Evolutionary conservation across 1,140 invertebrate species (phyloP), one percentile per base, ranked within the genome.

Genomic region (Lanistes nyassanus): DNA sequence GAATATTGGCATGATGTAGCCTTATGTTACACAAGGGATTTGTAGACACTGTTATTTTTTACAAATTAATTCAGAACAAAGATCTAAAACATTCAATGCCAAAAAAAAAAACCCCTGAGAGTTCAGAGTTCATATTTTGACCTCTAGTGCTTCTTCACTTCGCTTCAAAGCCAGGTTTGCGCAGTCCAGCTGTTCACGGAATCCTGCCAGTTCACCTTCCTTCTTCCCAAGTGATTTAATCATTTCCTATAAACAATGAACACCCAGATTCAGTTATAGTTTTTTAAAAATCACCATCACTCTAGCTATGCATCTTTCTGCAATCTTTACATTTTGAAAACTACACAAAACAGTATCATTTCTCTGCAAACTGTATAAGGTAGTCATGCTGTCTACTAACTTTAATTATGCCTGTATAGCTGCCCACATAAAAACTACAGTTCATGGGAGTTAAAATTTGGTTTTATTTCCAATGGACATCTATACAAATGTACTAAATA

Each of bases 131-230:
- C n/a, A 69, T 42, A 23, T 68, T 36, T 66, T 66, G 70, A 86
- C 87, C 85, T 87, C 83, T 31, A 87, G 77, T 58, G 85, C 82
- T 42, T 81, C 82, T 76, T 87, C 85, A 74, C 85, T 88, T 31
- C 84, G 79, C 9, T 75, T 75, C 6, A 88, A 69, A 23, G 83
- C 85, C 34, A 81, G 76, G 71, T 86, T 80, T 11, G 84, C 82
- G 62, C 82, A 83, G 6, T 74, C 65, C 34, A 87, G 76, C 39
- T 86, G 77, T 19, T 88, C 84, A 26, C 79, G 80, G 71, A 88
- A 86, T 16, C 81, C 79, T 29, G 80, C 81, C 39, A 87, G 66
- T 67, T 88, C 86, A 39, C 83, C 86, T 26, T 88, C 86, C 56
- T 82, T 86, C 70, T 84, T 83, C 11, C 81, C 83, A 13, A 87